Evolutionary conservation across 2,888 invertebrate genomes (phyloP), one percentile per base, ranked within the genome.

Genomic region (Cyrtodaria siliqua): DNA sequence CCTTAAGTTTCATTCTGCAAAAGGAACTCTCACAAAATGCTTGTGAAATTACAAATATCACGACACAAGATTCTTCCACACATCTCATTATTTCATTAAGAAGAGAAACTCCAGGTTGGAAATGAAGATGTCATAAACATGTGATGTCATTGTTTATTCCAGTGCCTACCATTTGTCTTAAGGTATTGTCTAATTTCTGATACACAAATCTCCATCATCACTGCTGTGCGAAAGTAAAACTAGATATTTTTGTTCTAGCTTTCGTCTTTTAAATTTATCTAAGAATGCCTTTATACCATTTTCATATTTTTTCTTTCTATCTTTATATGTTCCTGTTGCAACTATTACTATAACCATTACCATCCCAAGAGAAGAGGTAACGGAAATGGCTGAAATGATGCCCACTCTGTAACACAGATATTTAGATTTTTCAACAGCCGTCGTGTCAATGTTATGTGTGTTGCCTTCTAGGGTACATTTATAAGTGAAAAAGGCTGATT

Each of bases 1-100:
- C 53, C 27, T 53, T 24, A n/a, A 53, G 29, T 18, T 53, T 27
- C 53, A 53, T 53, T 9, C n/a, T 14, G 27, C 53, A 53, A 9
- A 12, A 53, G 12, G 18, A 23, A 20, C 50, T 50, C 12, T n/a
- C 23, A 24, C 50, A 50, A 24, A 50, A 50, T 23, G 50, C 18
- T 50, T 20, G n/a, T 24, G 50, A 50, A 14, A 50, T 24, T 23
- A 50, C 18, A 12, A 24, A 18, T 50, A 50, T 50, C 20, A 50
- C 50, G 20, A 50, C 50, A 50, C 50, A 50, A n/a, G 50, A 50
- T 12, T 18, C 50, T n/a, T n/a, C 12, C 18, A 50, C 24, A 18
- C 18, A 23, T 50, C 20, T 50, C 23, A 23, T 23, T 12, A 24
- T 24, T 20, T 50, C 50, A 20, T 20, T 20, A 50, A 50, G 12